These are phyloP conservation scores for Melanotaenia boesemani DNA, from an alignment of 2,797 vertebrate genomes.

Conservation along the genomic window DNA sequence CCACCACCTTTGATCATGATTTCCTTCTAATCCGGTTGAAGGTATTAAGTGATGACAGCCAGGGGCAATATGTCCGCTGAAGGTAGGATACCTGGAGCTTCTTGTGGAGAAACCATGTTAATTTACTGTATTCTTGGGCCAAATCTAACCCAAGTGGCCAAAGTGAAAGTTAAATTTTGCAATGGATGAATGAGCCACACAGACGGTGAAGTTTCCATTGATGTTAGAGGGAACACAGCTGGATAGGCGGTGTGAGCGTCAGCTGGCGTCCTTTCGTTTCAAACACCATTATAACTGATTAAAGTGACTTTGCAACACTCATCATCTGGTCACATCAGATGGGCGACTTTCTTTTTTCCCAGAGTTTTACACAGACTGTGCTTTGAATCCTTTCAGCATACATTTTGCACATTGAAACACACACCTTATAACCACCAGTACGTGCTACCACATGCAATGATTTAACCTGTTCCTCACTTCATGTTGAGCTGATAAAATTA, in stretches of 20 bases:
- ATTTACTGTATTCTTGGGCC: conserved; percentile 51
- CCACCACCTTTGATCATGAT: conserved; percentile 72
- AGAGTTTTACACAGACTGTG: conserved; percentile 40
- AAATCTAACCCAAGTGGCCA: conserved; percentile 52
- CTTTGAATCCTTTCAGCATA: conserved; percentile 62
- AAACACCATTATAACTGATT: conserved; percentile 82
- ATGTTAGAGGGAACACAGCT: conserved; percentile 65
- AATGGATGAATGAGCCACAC: conserved; percentile 58
- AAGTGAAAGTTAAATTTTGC: conserved; percentile 58
- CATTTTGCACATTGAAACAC: conserved; percentile 24
- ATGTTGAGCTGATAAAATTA: conserved; percentile 54
- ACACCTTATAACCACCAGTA: conserved; percentile 8
- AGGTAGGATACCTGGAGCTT: conserved; percentile 43
- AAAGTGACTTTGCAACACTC: conserved; percentile 79
- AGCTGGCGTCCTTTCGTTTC: conserved; percentile 59
- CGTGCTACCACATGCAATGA: conserved; percentile 26
- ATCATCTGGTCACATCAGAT: conserved; percentile 77
- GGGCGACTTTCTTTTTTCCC: conserved; percentile 56
- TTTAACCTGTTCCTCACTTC: conserved; percentile 61
- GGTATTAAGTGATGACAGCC: conserved; percentile 61
- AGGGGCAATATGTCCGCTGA: conserved; percentile 56
- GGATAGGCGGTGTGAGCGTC: conserved; percentile 61
- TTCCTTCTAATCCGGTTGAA: conserved; percentile 70
- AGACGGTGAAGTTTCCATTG: conserved; percentile 41
- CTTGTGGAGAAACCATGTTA: conserved; percentile 51